Evolutionary conservation across 2,888 invertebrate genomes (phyloP), one percentile per base, ranked within the genome.

Genomic region (Drepana falcataria): DNA sequence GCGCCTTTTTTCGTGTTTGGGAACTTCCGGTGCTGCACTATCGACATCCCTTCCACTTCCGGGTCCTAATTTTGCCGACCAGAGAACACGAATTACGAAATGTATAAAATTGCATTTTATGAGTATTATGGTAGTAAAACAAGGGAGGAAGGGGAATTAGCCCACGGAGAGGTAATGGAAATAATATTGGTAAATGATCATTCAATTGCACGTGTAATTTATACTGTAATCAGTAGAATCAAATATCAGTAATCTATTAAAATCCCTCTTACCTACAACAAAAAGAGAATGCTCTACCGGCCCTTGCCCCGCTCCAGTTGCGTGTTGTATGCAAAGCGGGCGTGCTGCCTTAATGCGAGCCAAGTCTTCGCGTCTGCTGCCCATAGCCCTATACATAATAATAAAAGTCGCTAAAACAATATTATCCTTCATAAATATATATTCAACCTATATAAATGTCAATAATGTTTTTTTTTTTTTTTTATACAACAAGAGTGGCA

Each of bases 11-110:
- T 75, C 73, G 2, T 66, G 64, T 55, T 77, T 79, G 2, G 47
- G 54, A 7, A 57, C 58, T 6, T 59, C 51, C 2, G 84, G 82
- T 2, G 83, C 79, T 35, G 80, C 84, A 54, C 85, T 71, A 51
- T 91, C 89, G 0, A 77, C 85, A 47, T 90, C 90, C 4, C 63
- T 83, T 2, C 90, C 90, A 56, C 73, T 82, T 3, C 90, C 90
- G 2, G 82, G 59, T 47, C 85, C 90, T 89, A 54, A 9, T 49
- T 56, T 48, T 35, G 47, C 6, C 48, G 2, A 21, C 21, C 21
- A 21, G 21, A 21, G 21, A 21, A 21, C 21, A 21, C 21, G 37
- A 37, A 37, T 4, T 37, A 1, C 37, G 37, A 37, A 21, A 21
- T 21, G 21, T 21, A 21, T 21, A 21, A 21, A 21, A 21, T 21